Percentiles rank a stretch among this genome's conserved stretches.
These are phyloP conservation scores for Diarsia mendica DNA, from an alignment of 2,888 invertebrate species.

Conservation along the genomic window DNA sequence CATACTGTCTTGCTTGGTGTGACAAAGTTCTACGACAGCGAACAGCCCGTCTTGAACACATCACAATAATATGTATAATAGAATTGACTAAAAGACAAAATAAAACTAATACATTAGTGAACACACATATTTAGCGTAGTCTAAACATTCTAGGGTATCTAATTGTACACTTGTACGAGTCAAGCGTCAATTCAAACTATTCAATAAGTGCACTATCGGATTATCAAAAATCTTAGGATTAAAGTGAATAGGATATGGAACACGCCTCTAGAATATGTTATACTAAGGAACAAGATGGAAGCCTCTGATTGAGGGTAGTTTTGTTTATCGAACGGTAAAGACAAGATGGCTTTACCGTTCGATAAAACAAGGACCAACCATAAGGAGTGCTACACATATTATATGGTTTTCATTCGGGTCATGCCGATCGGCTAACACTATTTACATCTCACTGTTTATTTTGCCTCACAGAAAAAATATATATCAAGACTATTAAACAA, in stretches of 20 bases:
- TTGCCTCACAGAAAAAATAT: not conserved
- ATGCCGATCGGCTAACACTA: not conserved
- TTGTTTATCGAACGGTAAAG: not conserved
- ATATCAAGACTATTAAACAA: not conserved
- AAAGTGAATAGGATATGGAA: slow-evolving; percentile 58
- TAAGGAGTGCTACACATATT: not conserved
- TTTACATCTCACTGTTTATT: not conserved
- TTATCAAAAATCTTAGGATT: slow-evolving; percentile 71
- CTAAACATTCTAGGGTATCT: slow-evolving; percentile 61
- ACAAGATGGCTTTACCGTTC: no score
- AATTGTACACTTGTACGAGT: slow-evolving; percentile 64
- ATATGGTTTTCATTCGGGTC: not conserved
- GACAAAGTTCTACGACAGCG: slow-evolving; percentile 2
- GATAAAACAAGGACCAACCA: no score
- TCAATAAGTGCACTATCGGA: slow-evolving; percentile 85
- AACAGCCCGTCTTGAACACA: not conserved
- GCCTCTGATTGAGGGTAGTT: not conserved
- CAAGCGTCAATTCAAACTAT: slow-evolving; percentile 73
- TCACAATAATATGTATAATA: slow-evolving; percentile 47
- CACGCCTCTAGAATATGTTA: slow-evolving; percentile 42
- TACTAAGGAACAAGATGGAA: not conserved
- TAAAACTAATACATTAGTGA: slow-evolving; percentile 60
- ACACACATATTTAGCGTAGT: slow-evolving; percentile 63
- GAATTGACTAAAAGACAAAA: slow-evolving; percentile 57
- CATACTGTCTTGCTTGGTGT: not conserved